Conservation (phyloP, 2,888 invertebrate species). For the Heteromurus nitidus region DNA sequence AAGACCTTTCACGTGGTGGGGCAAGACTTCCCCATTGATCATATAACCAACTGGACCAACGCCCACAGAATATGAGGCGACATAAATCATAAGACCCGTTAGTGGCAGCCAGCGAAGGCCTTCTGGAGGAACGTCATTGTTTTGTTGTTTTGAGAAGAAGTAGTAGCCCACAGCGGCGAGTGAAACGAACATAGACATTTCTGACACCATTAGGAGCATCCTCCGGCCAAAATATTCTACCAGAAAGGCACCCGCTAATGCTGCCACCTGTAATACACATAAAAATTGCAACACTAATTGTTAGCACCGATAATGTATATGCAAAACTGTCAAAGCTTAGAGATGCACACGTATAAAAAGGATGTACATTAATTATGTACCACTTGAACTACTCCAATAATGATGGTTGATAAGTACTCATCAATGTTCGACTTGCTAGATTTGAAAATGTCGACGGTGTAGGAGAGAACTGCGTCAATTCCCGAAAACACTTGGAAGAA, state of each 20-base stretch:
- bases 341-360: no score
- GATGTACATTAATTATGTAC: constrained; percentile 74
- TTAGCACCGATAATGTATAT: no score
- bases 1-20: constrained; percentile 64
- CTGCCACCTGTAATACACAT: constrained; percentile 74
- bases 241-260: constrained; percentile 78
- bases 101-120: constrained; percentile 84
- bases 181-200: constrained; percentile 83
- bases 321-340: no score
- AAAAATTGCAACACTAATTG: no score
- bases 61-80: constrained; percentile 87
- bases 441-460: constrained; percentile 71
- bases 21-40: constrained; percentile 64
- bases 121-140: constrained; percentile 36
- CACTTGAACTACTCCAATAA: constrained; percentile 89
- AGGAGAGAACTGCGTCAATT: constrained; percentile 70
- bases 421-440: constrained; percentile 76
- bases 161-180: constrained; percentile 83
- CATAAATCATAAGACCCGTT: constrained; percentile 84
- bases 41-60: constrained; percentile 85
- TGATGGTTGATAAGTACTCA: constrained; percentile 82
- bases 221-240: constrained; percentile 87
- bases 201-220: constrained; percentile 85
- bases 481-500: constrained; percentile 69
- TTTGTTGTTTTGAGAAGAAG: constrained; percentile 79